These are phyloP conservation scores for Macropus fuliginosus DNA, from an alignment of 2,797 vertebrate genomes.

Conservation along the genomic window DNA sequence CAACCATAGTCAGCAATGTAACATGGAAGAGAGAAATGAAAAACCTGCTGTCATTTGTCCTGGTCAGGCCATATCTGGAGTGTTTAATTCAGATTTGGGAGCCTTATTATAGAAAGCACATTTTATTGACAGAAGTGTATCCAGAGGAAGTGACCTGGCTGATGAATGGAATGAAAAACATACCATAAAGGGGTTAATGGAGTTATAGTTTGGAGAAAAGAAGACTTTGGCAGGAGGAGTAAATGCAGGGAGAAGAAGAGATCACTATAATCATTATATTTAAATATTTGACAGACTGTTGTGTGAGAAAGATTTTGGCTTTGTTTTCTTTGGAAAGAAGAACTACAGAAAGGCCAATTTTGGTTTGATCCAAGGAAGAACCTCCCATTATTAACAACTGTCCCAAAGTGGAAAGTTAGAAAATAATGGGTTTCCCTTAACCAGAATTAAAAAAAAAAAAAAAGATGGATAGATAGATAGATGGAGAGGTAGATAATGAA, in stretches of 20 bases:
- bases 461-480: no score
- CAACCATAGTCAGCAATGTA: not conserved
- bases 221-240: not conserved
- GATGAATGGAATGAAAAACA: not conserved
- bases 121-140: not conserved
- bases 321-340: not conserved
- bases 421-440: not conserved
- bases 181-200: not conserved
- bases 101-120: not conserved
- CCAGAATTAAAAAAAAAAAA: not conserved
- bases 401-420: not conserved
- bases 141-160: not conserved
- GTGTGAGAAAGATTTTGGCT: not conserved
- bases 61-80: not conserved
- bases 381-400: not conserved
- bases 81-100: not conserved
- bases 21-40: not conserved
- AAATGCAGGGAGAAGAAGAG: not conserved
- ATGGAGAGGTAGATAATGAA: no score
- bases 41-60: not conserved
- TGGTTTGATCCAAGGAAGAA: not conserved
- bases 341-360: not conserved
- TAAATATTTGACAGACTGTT: not conserved
- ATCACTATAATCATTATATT: not conserved
- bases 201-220: not conserved